These are phyloP conservation scores for Prionace glauca DNA, from an alignment of 2,797 vertebrate genomes.

Conservation along the genomic window DNA sequence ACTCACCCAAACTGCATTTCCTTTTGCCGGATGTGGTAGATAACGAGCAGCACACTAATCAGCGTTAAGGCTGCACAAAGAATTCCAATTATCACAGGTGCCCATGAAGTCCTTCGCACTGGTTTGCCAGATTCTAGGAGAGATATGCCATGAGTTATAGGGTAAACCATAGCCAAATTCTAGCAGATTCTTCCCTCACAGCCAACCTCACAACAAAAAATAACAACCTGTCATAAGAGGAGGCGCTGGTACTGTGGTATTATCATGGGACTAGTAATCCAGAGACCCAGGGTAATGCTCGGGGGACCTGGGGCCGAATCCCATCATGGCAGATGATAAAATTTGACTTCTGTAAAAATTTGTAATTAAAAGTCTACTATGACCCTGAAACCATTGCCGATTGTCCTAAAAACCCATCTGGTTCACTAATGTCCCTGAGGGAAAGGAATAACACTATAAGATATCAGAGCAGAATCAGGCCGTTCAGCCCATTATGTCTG, in stretches of 20 bases:
- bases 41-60: conserved; percentile 60
- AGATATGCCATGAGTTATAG: not conserved
- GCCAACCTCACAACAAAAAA: not conserved
- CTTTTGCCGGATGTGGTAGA: conserved; percentile 74
- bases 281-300: too few species aligned
- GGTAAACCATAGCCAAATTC: not conserved
- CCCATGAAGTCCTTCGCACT: conserved; percentile 53
- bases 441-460: too few species aligned
- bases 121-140: not conserved
- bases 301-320: too few species aligned
- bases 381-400: too few species aligned
- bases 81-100: conserved; percentile 76
- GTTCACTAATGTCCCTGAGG: too few species aligned
- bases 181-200: not conserved
- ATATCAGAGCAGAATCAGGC: too few species aligned
- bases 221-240: not conserved
- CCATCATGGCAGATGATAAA: too few species aligned
- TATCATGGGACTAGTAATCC: too few species aligned
- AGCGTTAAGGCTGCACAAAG: conserved; percentile 69
- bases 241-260: not conserved
- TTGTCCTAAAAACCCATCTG: too few species aligned
- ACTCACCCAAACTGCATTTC: conserved; percentile 83
- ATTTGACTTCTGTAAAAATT: too few species aligned
- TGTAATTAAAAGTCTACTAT: too few species aligned
- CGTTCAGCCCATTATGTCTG: too few species aligned